Base-by-base conservation (phyloP, 2,113 vertebrate species). In the Phyllopteryx taeniolatus region DNA sequence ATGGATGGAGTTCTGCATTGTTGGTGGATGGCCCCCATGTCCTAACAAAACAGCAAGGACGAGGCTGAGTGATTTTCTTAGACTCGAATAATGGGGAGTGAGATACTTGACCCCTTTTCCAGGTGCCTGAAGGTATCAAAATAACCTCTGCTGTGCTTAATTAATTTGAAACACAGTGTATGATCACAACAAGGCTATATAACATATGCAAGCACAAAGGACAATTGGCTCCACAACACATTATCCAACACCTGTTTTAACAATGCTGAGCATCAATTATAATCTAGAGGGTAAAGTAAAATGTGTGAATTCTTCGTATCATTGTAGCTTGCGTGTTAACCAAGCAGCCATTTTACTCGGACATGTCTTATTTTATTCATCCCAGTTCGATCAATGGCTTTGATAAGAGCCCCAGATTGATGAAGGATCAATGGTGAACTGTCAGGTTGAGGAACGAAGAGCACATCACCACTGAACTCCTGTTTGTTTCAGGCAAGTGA, bases 391-490 rank as follows among this genome's bases (percentile, higher is more conserved):
- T 89, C 80, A 44, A 90, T 91, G 81, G 43, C 66, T 69, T 61
- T 63, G 33, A 72, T 47, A 56, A 73, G 75, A 27, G 56, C 75
- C 54, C 35, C 75, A 71, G 72, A 69, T 61, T 87, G 84, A 87
- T 82, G 76, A 84, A 81, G 85, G 87, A 90, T 88, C 85, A 78
- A 88, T 90, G 74, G 57, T 8, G 76, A 87, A 73, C 83, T 82
- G 89, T 91, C 86, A 87, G 74, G 65, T 81, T 81, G 83, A 90
- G 74, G 76, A 88, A 88, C 86, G 81, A 78, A 85, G 70, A 47
- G 81, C 78, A 80, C 73, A 60, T 89, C 79, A 73, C 65, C 33
- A 47, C 65, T 60, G 47, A 12, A 0, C 20, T 72, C 44, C n/a
- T 70, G n/a, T 13, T 19, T 57, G 56, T 27, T 69, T 71, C 71